Percentiles rank a stretch among this genome's conserved stretches.
Evolutionary conservation across 2,797 vertebrate species (phyloP).

Genomic region (Sandelia bainsii): DNA sequence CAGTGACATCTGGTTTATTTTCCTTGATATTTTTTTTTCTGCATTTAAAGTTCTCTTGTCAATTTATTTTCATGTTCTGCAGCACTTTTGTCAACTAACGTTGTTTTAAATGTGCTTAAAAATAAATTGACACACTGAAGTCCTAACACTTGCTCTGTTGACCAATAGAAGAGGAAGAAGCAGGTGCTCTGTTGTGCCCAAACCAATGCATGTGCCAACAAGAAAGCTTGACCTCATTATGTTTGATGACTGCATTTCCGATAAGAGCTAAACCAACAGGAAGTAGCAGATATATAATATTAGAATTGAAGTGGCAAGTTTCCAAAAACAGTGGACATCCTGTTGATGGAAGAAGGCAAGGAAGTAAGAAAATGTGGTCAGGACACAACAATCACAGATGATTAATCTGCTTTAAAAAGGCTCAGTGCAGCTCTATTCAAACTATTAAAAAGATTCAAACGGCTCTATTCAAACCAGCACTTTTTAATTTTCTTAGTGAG

Average conservation of each 20-base stretch:
- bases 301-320: slow-evolving; percentile 12
- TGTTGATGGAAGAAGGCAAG: slow-evolving; percentile 17
- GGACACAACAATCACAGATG: not conserved
- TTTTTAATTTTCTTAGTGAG: not conserved
- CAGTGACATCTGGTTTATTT: no score
- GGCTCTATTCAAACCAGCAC: no score
- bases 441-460: no score
- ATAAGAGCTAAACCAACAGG: slow-evolving; percentile 28
- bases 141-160: not conserved
- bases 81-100: not conserved
- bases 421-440: not conserved
- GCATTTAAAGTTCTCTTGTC: no score
- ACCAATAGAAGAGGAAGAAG: not conserved
- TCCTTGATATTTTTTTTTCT: not conserved
- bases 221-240: not conserved
- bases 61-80: not conserved
- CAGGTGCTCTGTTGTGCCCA: not conserved
- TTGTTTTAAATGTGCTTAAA: not conserved
- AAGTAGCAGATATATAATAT: slow-evolving; percentile 31
- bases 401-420: slow-evolving; percentile 1
- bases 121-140: not conserved
- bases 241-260: slow-evolving; percentile 6
- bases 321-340: slow-evolving; percentile 22
- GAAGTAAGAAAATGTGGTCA: not conserved
- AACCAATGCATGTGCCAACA: not conserved